These are phyloP conservation scores for Eristalis tenax DNA, from an alignment of 2,888 invertebrate species.

Conservation along the genomic window DNA sequence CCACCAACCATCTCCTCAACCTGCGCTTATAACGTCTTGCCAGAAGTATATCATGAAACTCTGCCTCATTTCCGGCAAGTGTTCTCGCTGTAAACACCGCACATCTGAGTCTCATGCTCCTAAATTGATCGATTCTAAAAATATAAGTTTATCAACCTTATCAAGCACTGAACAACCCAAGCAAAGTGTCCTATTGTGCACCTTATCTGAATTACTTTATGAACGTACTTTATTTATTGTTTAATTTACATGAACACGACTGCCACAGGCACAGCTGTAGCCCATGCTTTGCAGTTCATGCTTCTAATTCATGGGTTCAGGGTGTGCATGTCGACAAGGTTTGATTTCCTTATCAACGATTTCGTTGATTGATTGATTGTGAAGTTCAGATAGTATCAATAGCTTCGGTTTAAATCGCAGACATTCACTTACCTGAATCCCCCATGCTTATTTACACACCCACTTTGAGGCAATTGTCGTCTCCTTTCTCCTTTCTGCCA, in stretches of 20 bases:
- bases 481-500: background rate
- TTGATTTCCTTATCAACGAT: slow-evolving; percentile 10
- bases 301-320: background rate
- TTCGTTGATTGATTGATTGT: background rate
- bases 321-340: background rate
- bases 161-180: background rate
- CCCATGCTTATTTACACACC: slow-evolving; percentile 74
- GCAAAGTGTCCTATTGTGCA: background rate
- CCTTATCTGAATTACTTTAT: slow-evolving; percentile 6
- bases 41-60: too few species aligned
- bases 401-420: background rate
- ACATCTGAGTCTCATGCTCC: background rate
- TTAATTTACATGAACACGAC: background rate
- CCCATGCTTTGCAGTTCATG: slow-evolving; percentile 4
- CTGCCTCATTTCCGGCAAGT: background rate
- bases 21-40: too few species aligned
- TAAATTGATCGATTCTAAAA: background rate
- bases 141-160: background rate
- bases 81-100: background rate
- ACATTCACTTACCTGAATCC: slow-evolving; percentile 77
- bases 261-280: background rate
- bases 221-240: background rate
- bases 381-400: slow-evolving; percentile 8
- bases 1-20: too few species aligned
- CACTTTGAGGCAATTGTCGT: slow-evolving; percentile 9